Evolutionary conservation across 1,140 invertebrate species (phyloP).

Genomic region (Sycobia sp.): DNA sequence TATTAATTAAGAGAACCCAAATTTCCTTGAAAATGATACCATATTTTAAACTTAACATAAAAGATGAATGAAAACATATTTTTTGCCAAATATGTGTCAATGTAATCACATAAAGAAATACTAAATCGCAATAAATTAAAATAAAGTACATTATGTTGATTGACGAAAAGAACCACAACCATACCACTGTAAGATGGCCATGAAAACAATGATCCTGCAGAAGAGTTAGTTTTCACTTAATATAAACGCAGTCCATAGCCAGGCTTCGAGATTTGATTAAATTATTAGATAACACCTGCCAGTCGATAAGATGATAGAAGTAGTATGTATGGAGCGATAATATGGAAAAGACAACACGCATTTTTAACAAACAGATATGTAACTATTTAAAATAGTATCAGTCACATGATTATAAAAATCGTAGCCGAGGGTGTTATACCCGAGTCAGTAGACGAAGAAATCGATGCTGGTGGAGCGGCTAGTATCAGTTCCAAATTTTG

Average conservation of each 20-base stretch:
- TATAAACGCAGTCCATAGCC: slow-evolving; percentile 22
- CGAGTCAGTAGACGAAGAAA: slow-evolving; percentile 38
- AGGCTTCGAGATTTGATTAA: slow-evolving; percentile 5
- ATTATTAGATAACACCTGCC: slow-evolving; percentile 20
- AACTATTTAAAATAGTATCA: slow-evolving; percentile 20
- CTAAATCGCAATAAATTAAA: slow-evolving; percentile 27
- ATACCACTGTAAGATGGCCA: slow-evolving; percentile 11
- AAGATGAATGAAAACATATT: slow-evolving; percentile 10
- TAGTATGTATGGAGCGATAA: slow-evolving; percentile 15
- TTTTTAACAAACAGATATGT: slow-evolving; percentile 8
- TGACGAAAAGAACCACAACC: slow-evolving; percentile 31
- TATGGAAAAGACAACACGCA: slow-evolving; percentile 3
- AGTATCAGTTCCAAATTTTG: slow-evolving; percentile 54
- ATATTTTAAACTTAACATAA: slow-evolving; percentile 1
- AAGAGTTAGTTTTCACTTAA: slow-evolving; percentile 22
- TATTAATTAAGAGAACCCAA: slow-evolving; percentile 15
- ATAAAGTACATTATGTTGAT: slow-evolving; percentile 4
- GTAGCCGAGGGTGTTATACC: slow-evolving; percentile 44
- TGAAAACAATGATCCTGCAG: slow-evolving; percentile 19
- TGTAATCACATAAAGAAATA: slow-evolving; percentile 15
- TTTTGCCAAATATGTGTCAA: slow-evolving; percentile 15
- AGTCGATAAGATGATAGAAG: slow-evolving; percentile 14
- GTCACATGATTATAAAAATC: slow-evolving; percentile 43
- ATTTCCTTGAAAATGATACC: background rate
- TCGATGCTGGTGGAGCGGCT: slow-evolving; percentile 45